A percentile compares a stretch with the other conserved stretches of the same genome.
Evolutionary conservation across 2,888 invertebrate species (phyloP).

Genomic region (Therioaphis trifolii): DNA sequence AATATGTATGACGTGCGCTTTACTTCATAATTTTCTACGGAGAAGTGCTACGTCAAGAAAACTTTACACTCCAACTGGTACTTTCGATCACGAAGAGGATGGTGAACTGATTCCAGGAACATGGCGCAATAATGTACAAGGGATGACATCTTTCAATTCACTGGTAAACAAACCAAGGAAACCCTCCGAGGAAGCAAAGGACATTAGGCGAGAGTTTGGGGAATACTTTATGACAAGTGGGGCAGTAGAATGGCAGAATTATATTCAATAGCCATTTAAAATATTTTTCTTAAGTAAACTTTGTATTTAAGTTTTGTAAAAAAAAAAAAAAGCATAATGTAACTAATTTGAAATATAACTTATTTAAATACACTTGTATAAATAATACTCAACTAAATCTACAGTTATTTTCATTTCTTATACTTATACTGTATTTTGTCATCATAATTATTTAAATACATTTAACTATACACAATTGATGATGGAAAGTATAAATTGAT

Average conservation of each 20-base stretch:
- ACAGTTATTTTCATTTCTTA: too few species aligned
- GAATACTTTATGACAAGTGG: constrained; percentile 50
- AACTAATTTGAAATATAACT: too few species aligned
- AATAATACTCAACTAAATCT: too few species aligned
- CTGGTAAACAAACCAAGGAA: constrained; percentile 58
- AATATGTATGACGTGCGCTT: constrained; percentile 61
- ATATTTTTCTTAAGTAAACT: constrained; percentile 22
- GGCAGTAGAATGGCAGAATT: constrained; percentile 55
- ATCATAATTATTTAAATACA: too few species aligned
- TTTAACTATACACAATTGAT: too few species aligned
- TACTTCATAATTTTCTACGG: constrained; percentile 63
- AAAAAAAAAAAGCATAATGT: too few species aligned
- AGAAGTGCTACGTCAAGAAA: constrained; percentile 56
- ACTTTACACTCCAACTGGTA: constrained; percentile 65
- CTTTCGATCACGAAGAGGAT: constrained; percentile 65
- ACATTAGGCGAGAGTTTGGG: constrained; percentile 59
- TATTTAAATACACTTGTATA: too few species aligned
- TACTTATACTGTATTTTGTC: too few species aligned
- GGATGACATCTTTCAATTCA: constrained; percentile 59
- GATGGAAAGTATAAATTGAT: too few species aligned
- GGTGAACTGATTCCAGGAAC: constrained; percentile 64
- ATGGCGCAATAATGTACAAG: constrained; percentile 63
- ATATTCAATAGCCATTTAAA: constrained; percentile 31
- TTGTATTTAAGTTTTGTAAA: constrained; percentile 11
- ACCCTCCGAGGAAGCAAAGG: constrained; percentile 56